A percentile compares a stretch with the other conserved stretches of the same genome.
These are phyloP conservation scores for Hedychridium roseum DNA, from an alignment of 2,888 invertebrate genomes.

Conservation along the genomic window DNA sequence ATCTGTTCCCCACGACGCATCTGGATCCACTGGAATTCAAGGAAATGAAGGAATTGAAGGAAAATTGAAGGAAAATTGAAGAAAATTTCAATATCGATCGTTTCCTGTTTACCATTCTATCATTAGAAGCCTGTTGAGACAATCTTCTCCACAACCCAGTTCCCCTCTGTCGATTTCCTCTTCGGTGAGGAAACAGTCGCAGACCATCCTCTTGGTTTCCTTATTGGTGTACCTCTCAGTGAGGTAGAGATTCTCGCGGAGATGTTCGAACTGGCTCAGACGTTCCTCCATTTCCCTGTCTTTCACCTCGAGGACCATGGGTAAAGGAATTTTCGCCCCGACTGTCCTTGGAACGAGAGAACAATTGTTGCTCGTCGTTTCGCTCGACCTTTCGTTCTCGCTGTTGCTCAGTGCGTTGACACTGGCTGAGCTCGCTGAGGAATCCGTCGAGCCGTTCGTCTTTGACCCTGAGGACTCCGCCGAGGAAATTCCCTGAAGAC, in stretches of 20 bases:
- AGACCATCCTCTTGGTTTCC: conserved; percentile 92
- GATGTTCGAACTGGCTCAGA: conserved; percentile 79
- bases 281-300: conserved; percentile 68
- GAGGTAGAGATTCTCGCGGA: conserved; percentile 87
- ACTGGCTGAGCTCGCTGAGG: background rate
- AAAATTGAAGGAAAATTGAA: too few relatives aligned
- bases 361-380: too few relatives aligned
- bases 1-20: conserved; percentile 88
- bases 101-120: conserved; percentile 99
- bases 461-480: too few relatives aligned
- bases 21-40: conserved; percentile 82
- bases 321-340: conserved; percentile 51
- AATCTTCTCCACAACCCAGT: conserved; percentile 93
- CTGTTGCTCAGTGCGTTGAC: background rate
- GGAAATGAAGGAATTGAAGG: too few relatives aligned
- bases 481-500: too few relatives aligned
- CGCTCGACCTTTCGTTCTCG: too few relatives aligned
- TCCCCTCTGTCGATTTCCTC: conserved; percentile 88
- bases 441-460: background rate
- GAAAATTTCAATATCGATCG: too few relatives aligned
- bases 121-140: conserved; percentile 95
- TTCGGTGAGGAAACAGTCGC: conserved; percentile 91
- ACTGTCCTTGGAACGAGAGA: conserved; percentile 45
- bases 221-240: conserved; percentile 84
- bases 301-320: conserved; percentile 66